phyloP scores from a whole-genome alignment of 2,113 vertebrate genomes.

The Mystacornis crossleyi region DNA sequence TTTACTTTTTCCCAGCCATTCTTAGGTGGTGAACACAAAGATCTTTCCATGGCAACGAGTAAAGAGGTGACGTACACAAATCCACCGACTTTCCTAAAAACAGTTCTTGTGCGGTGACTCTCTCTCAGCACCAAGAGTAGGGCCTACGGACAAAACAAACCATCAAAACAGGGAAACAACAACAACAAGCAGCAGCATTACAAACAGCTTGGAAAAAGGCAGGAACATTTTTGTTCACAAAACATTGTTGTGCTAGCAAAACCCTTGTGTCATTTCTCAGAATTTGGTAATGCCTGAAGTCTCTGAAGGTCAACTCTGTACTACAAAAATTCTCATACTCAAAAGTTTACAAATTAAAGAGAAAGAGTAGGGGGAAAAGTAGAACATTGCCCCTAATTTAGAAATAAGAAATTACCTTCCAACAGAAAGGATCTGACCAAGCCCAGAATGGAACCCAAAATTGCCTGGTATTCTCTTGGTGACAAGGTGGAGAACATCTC shows the following conservation, averaged over 20 bases:
- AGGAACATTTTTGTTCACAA: neutral
- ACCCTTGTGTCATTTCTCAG: neutral
- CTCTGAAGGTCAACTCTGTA: neutral
- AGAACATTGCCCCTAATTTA: neutral
- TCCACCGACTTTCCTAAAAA: slow-evolving; percentile 96
- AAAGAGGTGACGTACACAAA: slow-evolving; percentile 97
- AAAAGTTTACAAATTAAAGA: neutral
- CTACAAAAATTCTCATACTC: neutral
- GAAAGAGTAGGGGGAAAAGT: neutral
- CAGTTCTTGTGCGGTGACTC: slow-evolving; percentile 95
- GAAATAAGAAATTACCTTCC: neutral
- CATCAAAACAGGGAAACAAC: neutral
- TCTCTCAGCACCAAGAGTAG: slow-evolving; percentile 89
- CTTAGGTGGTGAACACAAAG: slow-evolving; percentile 85
- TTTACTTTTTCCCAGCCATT: slow-evolving; percentile 93
- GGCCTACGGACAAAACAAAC: slow-evolving; percentile 74
- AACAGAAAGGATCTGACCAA: neutral
- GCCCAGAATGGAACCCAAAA: neutral
- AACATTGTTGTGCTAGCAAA: neutral
- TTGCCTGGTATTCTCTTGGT: neutral
- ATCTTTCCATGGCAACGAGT: slow-evolving; percentile 95
- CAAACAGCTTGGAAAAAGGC: neutral
- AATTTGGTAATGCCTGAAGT: neutral
- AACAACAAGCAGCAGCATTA: neutral
- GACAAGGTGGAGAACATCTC: neutral